phyloP scores from a whole-genome alignment of 2,888 invertebrate genomes.

The Ophioninae sp. region DNA sequence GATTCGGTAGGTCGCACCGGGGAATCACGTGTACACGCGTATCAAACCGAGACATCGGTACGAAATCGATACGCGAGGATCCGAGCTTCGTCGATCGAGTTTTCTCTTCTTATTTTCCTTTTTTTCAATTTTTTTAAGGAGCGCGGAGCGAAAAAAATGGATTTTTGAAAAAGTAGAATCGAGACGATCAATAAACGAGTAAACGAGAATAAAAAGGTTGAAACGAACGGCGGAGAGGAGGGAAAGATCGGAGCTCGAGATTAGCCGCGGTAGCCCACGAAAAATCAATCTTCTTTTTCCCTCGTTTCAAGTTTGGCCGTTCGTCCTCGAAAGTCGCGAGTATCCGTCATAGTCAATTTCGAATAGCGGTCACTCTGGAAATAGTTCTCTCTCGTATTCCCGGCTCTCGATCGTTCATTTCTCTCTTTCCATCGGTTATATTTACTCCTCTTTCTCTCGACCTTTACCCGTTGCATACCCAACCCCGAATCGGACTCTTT shows the following conservation, averaged over 20 bases:
- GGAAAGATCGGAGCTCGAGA: constrained; percentile 47
- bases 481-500: constrained; percentile 50
- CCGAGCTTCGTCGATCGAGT: background rate
- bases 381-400: constrained; percentile 54
- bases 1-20: constrained; percentile 61
- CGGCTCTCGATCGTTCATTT: constrained; percentile 24
- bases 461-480: background rate
- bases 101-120: no score
- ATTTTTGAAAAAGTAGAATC: no score
- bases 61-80: constrained; percentile 48
- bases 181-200: constrained; percentile 19
- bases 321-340: constrained; percentile 21
- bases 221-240: constrained; percentile 1
- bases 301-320: constrained; percentile 49
- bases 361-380: constrained; percentile 61
- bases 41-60: background rate
- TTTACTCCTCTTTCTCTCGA: background rate
- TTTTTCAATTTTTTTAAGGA: no score
- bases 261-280: constrained; percentile 76
- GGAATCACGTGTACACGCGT: background rate
- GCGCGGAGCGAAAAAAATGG: no score
- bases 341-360: constrained; percentile 67
- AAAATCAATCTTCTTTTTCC: constrained; percentile 77
- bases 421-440: background rate
- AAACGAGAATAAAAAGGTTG: constrained; percentile 54